Base-by-base conservation (phyloP, 2,797 vertebrate genomes). In the Muscicapa comitata region DNA sequence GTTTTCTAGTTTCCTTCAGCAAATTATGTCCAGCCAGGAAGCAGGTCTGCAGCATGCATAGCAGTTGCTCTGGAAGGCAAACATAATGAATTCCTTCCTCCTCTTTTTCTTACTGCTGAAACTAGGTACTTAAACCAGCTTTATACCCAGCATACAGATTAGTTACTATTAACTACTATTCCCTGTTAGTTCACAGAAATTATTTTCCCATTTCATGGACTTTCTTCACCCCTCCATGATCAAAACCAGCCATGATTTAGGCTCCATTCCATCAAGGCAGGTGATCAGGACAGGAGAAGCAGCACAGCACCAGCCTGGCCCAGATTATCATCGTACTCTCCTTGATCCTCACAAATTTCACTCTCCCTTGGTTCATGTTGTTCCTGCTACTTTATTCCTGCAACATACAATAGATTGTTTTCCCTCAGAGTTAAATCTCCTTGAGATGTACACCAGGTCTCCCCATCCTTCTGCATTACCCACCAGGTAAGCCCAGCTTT, bases 281-380 rank as follows among this genome's bases (percentile, higher is more conserved):
- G 3, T 42, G 21, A 33, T 68, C 23, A 61, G 50, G 31, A 37
- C 19, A 82, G 50, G 37, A 21, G 20, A 62, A 75, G 24, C 3
- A 76, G 19, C 55, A 37, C 13, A 61, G 28, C 23, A 29, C 5
- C 16, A 48, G 11, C 35, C 35, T 29, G 23, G 19, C 23, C 10
- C 1, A 0, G 6, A 17, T 55, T 13, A 28, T 28, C 6, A 11
- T 37, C 0, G 0, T n/a, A 9, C 13, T 43, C 17, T 50, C 19
- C 42, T 62, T 20, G 31, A 23, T 50, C 11, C 37, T 80, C 25
- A 66, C 8, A 53, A 45, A 66, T 38, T 38, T 25, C 9, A 9
- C 7, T 62, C 42, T 57, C 33, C 12, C 7, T 68, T 45, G 28
- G 29, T 63, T 58, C 50, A 17, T 38, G n/a, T 25, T 4, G 13